A percentile compares a stretch with the other conserved stretches of the same genome.
phyloP scores from a whole-genome alignment of 2,888 invertebrate genomes.

The Melipona bicolor region DNA sequence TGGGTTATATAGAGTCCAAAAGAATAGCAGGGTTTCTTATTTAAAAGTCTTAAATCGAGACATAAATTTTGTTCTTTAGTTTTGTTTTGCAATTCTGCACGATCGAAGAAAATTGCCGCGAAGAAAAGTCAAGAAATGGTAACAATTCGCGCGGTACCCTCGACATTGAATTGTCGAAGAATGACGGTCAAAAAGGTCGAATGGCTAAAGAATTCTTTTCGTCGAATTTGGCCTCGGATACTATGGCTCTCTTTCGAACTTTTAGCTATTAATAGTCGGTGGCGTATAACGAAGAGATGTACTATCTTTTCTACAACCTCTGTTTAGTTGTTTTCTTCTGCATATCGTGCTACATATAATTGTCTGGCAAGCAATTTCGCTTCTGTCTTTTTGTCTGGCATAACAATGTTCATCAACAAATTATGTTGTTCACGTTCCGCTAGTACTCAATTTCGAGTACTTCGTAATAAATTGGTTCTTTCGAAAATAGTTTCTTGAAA shows the following conservation, averaged over 20 bases:
- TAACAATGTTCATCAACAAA: slow-evolving; percentile 13
- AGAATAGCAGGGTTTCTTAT: no score
- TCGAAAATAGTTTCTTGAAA: background rate
- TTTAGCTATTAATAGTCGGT: slow-evolving; percentile 70
- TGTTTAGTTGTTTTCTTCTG: slow-evolving; percentile 55
- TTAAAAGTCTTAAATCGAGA: no score
- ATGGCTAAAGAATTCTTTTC: slow-evolving; percentile 60
- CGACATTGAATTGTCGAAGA: slow-evolving; percentile 68
- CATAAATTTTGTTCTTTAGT: background rate
- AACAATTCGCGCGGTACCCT: slow-evolving; percentile 55
- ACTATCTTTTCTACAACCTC: slow-evolving; percentile 65
- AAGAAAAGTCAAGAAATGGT: slow-evolving; percentile 20
- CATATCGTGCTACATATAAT: slow-evolving; percentile 35
- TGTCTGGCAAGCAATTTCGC: slow-evolving; percentile 3
- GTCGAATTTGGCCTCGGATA: slow-evolving; percentile 66
- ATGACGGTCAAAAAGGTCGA: slow-evolving; percentile 54
- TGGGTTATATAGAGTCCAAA: no score
- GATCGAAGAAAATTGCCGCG: background rate
- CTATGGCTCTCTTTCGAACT: slow-evolving; percentile 61
- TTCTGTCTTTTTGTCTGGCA: slow-evolving; percentile 9
- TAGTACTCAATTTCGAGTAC: background rate
- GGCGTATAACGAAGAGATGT: slow-evolving; percentile 55
- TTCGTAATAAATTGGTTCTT: background rate
- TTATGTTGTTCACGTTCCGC: background rate
- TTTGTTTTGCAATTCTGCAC: background rate